Evolutionary conservation across 1,140 invertebrate genomes (phyloP).

Genomic region (Aplysia californica): DNA sequence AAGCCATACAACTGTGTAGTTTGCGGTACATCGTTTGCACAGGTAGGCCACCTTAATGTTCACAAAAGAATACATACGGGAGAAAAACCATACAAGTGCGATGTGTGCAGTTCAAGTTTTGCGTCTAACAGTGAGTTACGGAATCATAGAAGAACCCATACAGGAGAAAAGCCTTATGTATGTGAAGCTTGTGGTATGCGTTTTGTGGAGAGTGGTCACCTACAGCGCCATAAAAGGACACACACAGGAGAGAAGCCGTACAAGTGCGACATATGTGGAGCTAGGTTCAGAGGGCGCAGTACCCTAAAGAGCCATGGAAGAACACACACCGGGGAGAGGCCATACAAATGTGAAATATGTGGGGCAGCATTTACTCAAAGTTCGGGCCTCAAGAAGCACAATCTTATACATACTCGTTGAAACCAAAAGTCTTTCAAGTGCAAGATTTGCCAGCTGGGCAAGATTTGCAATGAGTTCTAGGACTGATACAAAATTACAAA

Average conservation of each 20-base stretch:
- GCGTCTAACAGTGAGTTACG: slow-evolving; percentile 74
- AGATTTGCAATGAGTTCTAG: too few species aligned
- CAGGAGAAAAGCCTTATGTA: slow-evolving; percentile 42
- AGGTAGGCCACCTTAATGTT: too few species aligned
- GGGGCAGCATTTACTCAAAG: not conserved
- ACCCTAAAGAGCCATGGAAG: not conserved
- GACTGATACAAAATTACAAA: too few species aligned
- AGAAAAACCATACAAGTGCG: slow-evolving; percentile 11
- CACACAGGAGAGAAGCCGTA: slow-evolving; percentile 70
- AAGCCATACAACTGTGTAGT: too few species aligned
- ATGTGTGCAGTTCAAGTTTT: slow-evolving; percentile 4
- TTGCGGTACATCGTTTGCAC: too few species aligned
- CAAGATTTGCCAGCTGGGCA: slow-evolving; percentile 20
- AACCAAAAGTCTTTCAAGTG: slow-evolving; percentile 23
- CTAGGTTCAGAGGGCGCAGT: not conserved
- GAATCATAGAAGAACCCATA: slow-evolving; percentile 43
- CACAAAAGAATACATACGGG: slow-evolving; percentile 13
- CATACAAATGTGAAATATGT: slow-evolving; percentile 10
- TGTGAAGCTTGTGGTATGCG: slow-evolving; percentile 38
- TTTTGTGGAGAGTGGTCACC: slow-evolving; percentile 67
- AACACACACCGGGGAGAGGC: slow-evolving; percentile 10
- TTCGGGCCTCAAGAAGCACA: slow-evolving; percentile 6
- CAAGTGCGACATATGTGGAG: slow-evolving; percentile 8
- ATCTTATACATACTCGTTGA: slow-evolving; percentile 5
- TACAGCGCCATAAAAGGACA: slow-evolving; percentile 62